These are phyloP conservation scores for Pelodytes ibericus DNA, from an alignment of 2,797 vertebrate genomes.

Conservation along the genomic window DNA sequence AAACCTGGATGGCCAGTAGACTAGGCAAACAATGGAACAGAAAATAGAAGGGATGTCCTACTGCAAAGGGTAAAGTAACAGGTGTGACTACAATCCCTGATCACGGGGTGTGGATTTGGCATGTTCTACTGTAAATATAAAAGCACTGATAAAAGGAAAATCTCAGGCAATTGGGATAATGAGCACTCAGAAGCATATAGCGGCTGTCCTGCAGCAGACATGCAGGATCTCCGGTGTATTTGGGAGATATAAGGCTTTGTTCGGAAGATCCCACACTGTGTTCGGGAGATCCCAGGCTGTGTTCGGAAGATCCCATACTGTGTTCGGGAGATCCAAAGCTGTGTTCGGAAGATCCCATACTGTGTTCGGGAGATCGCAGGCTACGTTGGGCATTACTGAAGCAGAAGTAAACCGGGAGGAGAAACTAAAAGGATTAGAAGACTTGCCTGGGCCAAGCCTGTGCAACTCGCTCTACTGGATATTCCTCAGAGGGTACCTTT, in stretches of 20 bases:
- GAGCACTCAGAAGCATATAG: background rate
- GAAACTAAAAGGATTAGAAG: conserved; percentile 13
- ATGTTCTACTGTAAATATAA: too few species aligned
- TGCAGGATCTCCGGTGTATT: background rate
- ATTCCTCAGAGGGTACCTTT: conserved; percentile 31
- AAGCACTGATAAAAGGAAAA: too few species aligned
- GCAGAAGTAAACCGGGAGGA: background rate
- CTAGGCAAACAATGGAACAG: too few species aligned
- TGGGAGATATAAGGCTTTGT: conserved; percentile 5
- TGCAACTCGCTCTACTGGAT: conserved; percentile 37
- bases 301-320: background rate
- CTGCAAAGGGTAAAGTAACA: too few species aligned
- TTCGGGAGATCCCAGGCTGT: conserved; percentile 4
- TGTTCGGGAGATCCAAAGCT: background rate
- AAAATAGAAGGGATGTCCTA: too few species aligned
- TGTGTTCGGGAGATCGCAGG: background rate
- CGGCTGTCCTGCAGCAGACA: background rate
- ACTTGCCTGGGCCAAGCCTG: conserved; percentile 28
- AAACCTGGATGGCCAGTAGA: too few species aligned
- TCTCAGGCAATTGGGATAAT: too few species aligned
- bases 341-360: background rate
- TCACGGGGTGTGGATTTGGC: too few species aligned
- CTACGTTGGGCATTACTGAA: conserved; percentile 8
- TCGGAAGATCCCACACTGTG: background rate
- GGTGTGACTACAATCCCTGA: too few species aligned